phyloP scores from a whole-genome alignment of 23 tunicate genomes.

The Ascidia mentula region DNA sequence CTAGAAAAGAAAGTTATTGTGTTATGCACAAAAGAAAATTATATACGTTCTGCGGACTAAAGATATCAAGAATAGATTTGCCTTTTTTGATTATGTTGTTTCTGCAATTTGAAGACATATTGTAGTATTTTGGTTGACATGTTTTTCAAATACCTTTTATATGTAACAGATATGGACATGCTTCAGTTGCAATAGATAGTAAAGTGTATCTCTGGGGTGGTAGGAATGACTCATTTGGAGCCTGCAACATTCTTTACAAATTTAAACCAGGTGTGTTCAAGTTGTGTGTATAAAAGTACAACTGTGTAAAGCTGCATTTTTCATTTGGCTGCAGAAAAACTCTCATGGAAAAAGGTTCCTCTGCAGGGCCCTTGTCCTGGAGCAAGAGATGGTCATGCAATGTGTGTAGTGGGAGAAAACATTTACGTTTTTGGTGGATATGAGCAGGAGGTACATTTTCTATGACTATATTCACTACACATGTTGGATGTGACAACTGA shows the following conservation, averaged over 20 bases:
- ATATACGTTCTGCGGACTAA: no score
- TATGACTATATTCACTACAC: not conserved
- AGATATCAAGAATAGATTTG: no score
- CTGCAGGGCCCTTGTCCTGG: slow-evolving; percentile 20
- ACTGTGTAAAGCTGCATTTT: not conserved
- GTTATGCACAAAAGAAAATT: no score
- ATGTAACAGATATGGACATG: slow-evolving; percentile 59
- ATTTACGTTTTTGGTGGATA: slow-evolving; percentile 73
- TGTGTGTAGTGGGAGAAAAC: slow-evolving; percentile 54
- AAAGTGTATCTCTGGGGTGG: slow-evolving; percentile 76
- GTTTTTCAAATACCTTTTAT: not conserved
- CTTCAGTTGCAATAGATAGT: slow-evolving; percentile 59
- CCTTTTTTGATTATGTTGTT: no score
- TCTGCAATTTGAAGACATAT: no score
- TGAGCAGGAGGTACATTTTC: slow-evolving; percentile 58
- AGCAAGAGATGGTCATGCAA: slow-evolving; percentile 75
- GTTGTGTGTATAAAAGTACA: no score
- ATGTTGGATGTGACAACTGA: not conserved
- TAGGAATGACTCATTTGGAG: slow-evolving; percentile 54
- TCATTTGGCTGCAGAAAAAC: not conserved
- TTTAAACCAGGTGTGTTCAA: slow-evolving; percentile 56
- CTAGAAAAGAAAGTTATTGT: no score
- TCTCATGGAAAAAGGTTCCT: slow-evolving; percentile 20
- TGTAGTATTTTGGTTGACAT: not conserved
- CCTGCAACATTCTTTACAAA: slow-evolving; percentile 46